These are phyloP conservation scores for Phocoena phocoena DNA, from an alignment of 2,113 vertebrate species.

Conservation along the genomic window DNA sequence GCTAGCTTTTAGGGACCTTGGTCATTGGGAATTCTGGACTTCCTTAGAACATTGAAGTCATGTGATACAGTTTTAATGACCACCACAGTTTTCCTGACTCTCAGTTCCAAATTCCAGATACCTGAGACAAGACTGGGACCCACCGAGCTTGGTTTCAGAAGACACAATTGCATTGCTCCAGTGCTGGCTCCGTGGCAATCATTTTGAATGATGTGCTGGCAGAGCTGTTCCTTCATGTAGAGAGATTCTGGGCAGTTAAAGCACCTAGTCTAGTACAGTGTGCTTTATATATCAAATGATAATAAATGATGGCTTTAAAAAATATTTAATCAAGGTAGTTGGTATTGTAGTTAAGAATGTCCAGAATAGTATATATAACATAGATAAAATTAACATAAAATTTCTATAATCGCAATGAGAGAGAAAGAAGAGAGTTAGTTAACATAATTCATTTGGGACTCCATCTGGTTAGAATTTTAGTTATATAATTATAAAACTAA, in stretches of 20 bases:
- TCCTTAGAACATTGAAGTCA: not conserved
- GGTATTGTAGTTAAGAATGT: not conserved
- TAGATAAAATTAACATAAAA: not conserved
- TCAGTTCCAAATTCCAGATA: not conserved
- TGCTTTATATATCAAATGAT: not conserved
- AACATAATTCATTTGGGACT: not conserved
- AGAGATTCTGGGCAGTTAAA: not conserved
- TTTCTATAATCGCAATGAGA: not conserved
- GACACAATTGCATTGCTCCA: not conserved
- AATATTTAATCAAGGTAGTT: not conserved
- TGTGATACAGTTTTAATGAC: not conserved
- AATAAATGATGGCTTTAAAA: not conserved
- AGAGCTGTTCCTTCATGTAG: not conserved
- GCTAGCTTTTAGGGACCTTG: not conserved
- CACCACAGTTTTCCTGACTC: not conserved
- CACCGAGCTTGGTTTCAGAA: not conserved
- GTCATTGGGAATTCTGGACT: not conserved
- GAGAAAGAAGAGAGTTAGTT: not conserved
- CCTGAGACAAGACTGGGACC: not conserved
- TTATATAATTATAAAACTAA: slow-evolving; percentile 50
- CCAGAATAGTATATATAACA: not conserved
- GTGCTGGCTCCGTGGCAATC: fast-evolving
- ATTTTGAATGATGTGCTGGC: not conserved
- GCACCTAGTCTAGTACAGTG: not conserved
- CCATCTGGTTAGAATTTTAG: slow-evolving; percentile 59